Evolutionary conservation across 2,113 vertebrate genomes (phyloP).

Genomic region (Eptesicus fuscus): DNA sequence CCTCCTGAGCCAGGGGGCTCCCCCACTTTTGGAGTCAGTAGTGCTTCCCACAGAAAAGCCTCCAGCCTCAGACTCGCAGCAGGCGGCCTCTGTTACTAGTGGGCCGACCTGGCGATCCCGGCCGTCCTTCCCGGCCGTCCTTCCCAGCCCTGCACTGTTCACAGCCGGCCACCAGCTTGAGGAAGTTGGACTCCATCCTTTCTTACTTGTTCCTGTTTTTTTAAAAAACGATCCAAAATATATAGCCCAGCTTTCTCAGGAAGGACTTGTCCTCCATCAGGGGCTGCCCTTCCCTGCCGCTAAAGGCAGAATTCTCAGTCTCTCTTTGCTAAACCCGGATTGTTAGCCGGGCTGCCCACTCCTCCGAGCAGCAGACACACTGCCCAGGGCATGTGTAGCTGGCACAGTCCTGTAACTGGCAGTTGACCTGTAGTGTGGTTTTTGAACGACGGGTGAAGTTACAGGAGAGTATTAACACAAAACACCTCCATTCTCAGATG

Average conservation of each 20-base stretch:
- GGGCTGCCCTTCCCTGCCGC: background rate
- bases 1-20: background rate
- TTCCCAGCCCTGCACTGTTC: background rate
- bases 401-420: background rate
- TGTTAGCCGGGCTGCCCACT: background rate
- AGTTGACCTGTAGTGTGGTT: background rate
- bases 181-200: background rate
- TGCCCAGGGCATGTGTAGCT: background rate
- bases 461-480: background rate
- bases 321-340: background rate
- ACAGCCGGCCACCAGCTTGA: background rate
- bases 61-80: background rate
- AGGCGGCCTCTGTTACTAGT: background rate
- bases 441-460: background rate
- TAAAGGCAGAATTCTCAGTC: background rate
- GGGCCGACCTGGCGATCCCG: background rate
- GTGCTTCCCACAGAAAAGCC: background rate
- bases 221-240: background rate
- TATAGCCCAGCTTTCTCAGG: background rate
- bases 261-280: background rate
- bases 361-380: background rate
- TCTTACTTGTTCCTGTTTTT: background rate
- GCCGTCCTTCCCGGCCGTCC: background rate
- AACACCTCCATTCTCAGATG: background rate
- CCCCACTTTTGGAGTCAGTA: background rate